Conservation (phyloP, 30 jellyfish, hydroid and myxozoan genomes). For the Sanderia malayensis region DNA sequence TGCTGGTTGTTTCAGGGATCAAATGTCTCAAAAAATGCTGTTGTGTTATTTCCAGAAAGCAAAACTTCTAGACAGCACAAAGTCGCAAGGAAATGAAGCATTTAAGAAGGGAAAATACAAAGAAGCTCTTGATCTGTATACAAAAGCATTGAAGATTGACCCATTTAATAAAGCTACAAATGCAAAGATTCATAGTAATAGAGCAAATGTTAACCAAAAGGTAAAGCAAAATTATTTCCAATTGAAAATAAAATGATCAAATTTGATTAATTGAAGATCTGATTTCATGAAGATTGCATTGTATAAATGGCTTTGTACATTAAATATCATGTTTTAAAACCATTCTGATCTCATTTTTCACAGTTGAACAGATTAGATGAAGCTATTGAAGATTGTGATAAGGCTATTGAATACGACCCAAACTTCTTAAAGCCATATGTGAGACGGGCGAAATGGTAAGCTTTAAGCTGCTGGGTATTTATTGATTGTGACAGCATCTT, state of each 20-base stretch:
- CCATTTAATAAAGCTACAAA: constrained; percentile 73
- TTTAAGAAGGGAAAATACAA: constrained; percentile 56
- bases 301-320: too few relatives aligned
- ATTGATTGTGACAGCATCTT: too few relatives aligned
- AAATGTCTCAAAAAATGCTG: too few relatives aligned
- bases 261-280: too few relatives aligned
- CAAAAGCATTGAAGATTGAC: constrained; percentile 85
- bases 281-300: too few relatives aligned
- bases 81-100: constrained; percentile 86
- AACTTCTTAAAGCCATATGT: constrained; percentile 72
- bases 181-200: constrained; percentile 80
- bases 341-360: background rate
- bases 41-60: constrained; percentile 70
- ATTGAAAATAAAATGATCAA: too few relatives aligned
- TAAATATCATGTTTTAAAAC: background rate
- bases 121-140: constrained; percentile 80
- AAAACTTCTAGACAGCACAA: constrained; percentile 69
- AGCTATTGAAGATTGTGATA: constrained; percentile 81
- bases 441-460: constrained; percentile 96
- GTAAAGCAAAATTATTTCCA: too few relatives aligned
- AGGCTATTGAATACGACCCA: constrained; percentile 90
- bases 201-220: constrained; percentile 90
- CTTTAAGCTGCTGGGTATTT: too few relatives aligned
- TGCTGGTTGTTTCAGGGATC: too few relatives aligned
- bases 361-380: constrained; percentile 42